Percentiles rank a stretch among this genome's conserved stretches.
Conservation (phyloP, 2,797 vertebrate genomes). For the Diglossa cyanea region DNA sequence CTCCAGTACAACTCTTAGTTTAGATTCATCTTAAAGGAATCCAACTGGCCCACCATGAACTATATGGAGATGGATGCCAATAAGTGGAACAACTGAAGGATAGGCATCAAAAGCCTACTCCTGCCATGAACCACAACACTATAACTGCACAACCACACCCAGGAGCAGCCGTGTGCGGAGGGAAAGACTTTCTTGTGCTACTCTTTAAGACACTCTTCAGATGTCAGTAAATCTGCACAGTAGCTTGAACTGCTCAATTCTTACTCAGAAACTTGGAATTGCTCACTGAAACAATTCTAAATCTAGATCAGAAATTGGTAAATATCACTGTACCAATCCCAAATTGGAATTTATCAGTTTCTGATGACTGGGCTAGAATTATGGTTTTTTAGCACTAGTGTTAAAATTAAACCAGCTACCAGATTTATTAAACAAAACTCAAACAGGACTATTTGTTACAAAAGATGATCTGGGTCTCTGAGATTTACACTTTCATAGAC, state of each 20-base stretch:
- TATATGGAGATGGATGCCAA: background rate
- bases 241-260: background rate
- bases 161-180: background rate
- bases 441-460: background rate
- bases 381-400: background rate
- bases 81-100: slow-evolving; percentile 14
- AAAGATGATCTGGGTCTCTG: background rate
- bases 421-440: background rate
- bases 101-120: background rate
- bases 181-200: background rate
- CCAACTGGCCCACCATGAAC: background rate
- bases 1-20: background rate
- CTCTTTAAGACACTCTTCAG: background rate
- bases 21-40: slow-evolving; percentile 7
- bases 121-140: background rate
- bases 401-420: background rate
- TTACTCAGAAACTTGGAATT: background rate
- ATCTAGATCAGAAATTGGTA: background rate
- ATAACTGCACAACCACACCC: background rate
- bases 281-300: background rate
- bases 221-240: background rate
- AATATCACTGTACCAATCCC: background rate
- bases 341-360: background rate
- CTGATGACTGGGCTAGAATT: background rate
- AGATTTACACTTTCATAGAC: background rate